phyloP scores from a whole-genome alignment of 1,140 invertebrate genomes.

The Cydia strobilella region DNA sequence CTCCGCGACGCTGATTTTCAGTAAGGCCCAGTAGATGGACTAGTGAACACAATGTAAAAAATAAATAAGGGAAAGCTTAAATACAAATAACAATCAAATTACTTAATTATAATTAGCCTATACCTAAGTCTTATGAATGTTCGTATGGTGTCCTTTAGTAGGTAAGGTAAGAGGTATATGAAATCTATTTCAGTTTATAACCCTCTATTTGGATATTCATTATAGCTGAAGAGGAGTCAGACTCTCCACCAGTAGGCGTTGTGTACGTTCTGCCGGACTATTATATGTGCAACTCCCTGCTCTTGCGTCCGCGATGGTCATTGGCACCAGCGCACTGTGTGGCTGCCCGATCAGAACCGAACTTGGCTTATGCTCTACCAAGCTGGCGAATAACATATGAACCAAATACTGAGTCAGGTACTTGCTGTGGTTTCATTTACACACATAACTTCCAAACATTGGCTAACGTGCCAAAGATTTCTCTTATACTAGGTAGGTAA shows the following conservation, averaged over 20 bases:
- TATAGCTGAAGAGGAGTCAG: conserved; percentile 20
- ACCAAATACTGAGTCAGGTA: neutral
- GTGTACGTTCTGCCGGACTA: conserved; percentile 44
- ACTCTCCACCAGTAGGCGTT: conserved; percentile 47
- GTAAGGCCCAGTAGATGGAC: too few relatives aligned
- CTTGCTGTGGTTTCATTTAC: neutral
- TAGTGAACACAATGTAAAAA: too few relatives aligned
- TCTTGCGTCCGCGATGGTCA: conserved; percentile 53
- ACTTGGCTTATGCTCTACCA: conserved; percentile 41
- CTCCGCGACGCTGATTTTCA: too few relatives aligned
- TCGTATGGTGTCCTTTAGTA: too few relatives aligned
- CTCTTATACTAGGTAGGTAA: too few relatives aligned
- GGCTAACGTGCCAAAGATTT: too few relatives aligned
- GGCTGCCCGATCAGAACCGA: conserved; percentile 47
- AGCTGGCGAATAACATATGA: conserved; percentile 51
- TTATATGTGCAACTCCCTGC: conserved; percentile 50
- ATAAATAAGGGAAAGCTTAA: too few relatives aligned
- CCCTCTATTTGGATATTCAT: conserved; percentile 6
- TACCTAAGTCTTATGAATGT: too few relatives aligned
- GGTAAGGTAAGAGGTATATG: conserved; percentile 17
- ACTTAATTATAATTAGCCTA: too few relatives aligned
- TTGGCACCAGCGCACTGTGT: conserved; percentile 54
- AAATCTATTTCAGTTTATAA: conserved; percentile 32
- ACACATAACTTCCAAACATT: too few relatives aligned
- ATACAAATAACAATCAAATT: too few relatives aligned